Percentiles rank a stretch among this genome's conserved stretches.
Conservation (phyloP, 2,888 invertebrate species). For the Vanessa cardui region DNA sequence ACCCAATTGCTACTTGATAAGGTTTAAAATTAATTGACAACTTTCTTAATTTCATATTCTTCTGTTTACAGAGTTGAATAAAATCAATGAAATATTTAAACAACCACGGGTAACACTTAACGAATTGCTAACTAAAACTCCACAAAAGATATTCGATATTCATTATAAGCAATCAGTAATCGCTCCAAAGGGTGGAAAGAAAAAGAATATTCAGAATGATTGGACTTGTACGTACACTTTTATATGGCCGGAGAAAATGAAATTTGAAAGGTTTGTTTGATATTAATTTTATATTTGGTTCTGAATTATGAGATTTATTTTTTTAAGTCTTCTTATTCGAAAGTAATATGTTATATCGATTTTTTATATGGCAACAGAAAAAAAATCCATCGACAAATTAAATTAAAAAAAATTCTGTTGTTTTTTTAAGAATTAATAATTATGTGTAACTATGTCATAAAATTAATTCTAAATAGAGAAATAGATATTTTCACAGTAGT, state of each 20-base stretch:
- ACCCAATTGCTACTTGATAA: background rate
- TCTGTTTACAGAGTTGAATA: slow-evolving; percentile 45
- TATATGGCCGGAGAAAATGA: slow-evolving; percentile 82
- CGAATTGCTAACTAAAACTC: slow-evolving; percentile 67
- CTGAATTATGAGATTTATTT: background rate
- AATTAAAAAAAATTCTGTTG: too few relatives aligned
- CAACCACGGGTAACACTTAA: slow-evolving; percentile 76
- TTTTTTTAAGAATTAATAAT: too few relatives aligned
- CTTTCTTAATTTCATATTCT: too few relatives aligned
- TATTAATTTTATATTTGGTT: background rate
- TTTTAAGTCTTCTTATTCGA: background rate
- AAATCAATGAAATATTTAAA: slow-evolving; percentile 68
- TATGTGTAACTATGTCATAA: too few relatives aligned
- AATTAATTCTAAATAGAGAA: too few relatives aligned
- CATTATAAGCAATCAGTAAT: slow-evolving; percentile 61
- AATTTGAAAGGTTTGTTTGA: slow-evolving; percentile 68
- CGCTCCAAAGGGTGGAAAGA: slow-evolving; percentile 56
- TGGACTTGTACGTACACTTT: slow-evolving; percentile 83
- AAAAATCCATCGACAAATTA: too few relatives aligned
- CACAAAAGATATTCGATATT: slow-evolving; percentile 69
- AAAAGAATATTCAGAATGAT: slow-evolving; percentile 55
- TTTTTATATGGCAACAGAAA: too few relatives aligned
- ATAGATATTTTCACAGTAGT: too few relatives aligned
- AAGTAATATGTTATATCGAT: too few relatives aligned
- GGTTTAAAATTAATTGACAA: background rate